These are phyloP conservation scores for Acromyrmex heyeri DNA, from an alignment of 1,140 invertebrate species.

Conservation along the genomic window DNA sequence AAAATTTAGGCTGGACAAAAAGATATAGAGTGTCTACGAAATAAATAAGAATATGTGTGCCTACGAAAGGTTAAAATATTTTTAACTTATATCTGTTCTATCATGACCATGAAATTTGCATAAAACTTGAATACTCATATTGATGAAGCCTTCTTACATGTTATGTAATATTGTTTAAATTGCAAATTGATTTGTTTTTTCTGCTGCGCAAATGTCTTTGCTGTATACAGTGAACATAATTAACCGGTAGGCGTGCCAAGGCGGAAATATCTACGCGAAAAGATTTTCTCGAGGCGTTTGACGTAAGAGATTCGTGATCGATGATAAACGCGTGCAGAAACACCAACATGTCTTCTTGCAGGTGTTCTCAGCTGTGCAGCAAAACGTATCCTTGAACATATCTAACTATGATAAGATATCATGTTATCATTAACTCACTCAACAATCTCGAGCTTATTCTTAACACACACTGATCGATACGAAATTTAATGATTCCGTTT, in stretches of 20 bases:
- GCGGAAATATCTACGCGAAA: constrained; percentile 12
- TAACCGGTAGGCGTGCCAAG: not conserved
- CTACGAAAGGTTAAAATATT: not conserved
- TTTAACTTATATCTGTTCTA: not conserved
- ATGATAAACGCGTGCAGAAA: not conserved
- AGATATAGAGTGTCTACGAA: too few species aligned
- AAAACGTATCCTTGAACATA: not conserved
- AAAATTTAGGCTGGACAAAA: too few species aligned
- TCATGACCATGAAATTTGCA: not conserved
- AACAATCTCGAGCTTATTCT: constrained; percentile 13
- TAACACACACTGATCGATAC: not conserved
- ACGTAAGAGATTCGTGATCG: constrained; percentile 4
- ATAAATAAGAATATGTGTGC: too few species aligned
- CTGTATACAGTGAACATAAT: not conserved
- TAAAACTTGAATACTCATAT: not conserved
- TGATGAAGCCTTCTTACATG: not conserved
- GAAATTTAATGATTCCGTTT: not conserved
- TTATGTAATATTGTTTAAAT: constrained; percentile 26
- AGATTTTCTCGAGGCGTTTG: constrained; percentile 18
- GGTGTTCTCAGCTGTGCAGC: not conserved
- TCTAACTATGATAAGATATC: constrained; percentile 28
- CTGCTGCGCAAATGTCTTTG: not conserved
- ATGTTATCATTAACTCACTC: constrained; percentile 21
- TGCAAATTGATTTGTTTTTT: not conserved
- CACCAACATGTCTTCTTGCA: not conserved